Conservation (phyloP, 1,140 invertebrate genomes). For the Berghia stephanieae region DNA sequence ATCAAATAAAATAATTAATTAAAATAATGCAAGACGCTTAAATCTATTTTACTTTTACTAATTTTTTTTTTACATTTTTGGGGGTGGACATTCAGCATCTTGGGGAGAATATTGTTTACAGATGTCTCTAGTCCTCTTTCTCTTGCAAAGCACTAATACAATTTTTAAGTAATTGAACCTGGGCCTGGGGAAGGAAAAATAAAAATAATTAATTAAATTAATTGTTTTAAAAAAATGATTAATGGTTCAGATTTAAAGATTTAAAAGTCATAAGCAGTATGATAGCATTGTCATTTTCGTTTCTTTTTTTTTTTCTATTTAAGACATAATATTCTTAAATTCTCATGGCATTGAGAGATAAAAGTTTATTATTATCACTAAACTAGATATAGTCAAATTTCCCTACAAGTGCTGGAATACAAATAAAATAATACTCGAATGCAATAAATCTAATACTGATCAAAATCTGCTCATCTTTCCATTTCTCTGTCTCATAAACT, state of each 20-base stretch:
- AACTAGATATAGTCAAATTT: no score
- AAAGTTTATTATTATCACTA: background rate
- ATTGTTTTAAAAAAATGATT: background rate
- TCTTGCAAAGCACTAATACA: constrained; percentile 71
- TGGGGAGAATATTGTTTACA: no score
- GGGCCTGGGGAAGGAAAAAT: constrained; percentile 67
- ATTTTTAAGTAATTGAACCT: constrained; percentile 74
- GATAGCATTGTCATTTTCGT: background rate
- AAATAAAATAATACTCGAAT: background rate
- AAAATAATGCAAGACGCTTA: no score
- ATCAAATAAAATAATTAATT: no score
- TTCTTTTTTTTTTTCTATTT: background rate
- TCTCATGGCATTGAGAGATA: background rate
- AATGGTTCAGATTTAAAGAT: background rate
- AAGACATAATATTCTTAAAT: background rate
- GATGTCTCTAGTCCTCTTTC: constrained; percentile 60
- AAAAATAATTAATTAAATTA: background rate
- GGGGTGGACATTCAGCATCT: no score
- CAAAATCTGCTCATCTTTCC: background rate
- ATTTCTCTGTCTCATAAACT: no score
- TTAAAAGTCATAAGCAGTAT: background rate
- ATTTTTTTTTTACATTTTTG: no score
- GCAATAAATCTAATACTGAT: background rate
- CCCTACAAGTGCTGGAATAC: no score
- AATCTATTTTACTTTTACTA: no score